Base-by-base conservation (phyloP, 2,113 vertebrate genomes). In the Anoura caudifer region DNA sequence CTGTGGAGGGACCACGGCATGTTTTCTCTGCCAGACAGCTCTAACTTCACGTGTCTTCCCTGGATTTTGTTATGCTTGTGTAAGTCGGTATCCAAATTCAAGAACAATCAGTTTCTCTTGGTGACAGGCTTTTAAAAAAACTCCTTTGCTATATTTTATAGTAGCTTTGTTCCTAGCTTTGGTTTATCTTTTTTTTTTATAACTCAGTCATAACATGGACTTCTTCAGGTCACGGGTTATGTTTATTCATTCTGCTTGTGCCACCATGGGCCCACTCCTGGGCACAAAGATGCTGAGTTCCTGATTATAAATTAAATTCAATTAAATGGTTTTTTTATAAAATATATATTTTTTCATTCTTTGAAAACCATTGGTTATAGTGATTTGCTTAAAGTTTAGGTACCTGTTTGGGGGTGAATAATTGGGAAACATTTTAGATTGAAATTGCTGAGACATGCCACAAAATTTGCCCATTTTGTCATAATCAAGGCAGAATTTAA, bases 311-410 rank as follows among this genome's bases (percentile, higher is more conserved):
- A 56, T 77, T 65, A 10, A 90, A 91, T 86, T 72, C n/a, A 73
- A 67, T 63, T 19, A 77, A 92, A n/a, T 90, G 7, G 87, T 93
- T 97, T 97, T 92, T 36, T 26, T 16, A 24, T 77, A 63, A 69
- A 91, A 33, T 89, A 15, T 33, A 26, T 61, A n/a, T 94, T 12
- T 6, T 17, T 36, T 77, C 16, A 10, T 65, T 43, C 31, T 75
- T 93, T 77, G 31, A 41, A 81, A 94, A 84, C 16, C 50, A 67
- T 70, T 76, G 7, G 36, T 61, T 77, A 10, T 85, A 80, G 28
- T 91, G 65, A 95, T 79, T 93, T 95, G 11, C 59, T 82, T 83
- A 61, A 69, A 77, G 26, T 84, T 90, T 13, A 36, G 28, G 52
- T 76, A 50, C 5, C 31, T 77, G 36, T 67, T 89, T 97, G 45